Evolutionary conservation across 2,888 invertebrate species (phyloP), one percentile per base, ranked within the genome.

Genomic region (Fragum fragum): DNA sequence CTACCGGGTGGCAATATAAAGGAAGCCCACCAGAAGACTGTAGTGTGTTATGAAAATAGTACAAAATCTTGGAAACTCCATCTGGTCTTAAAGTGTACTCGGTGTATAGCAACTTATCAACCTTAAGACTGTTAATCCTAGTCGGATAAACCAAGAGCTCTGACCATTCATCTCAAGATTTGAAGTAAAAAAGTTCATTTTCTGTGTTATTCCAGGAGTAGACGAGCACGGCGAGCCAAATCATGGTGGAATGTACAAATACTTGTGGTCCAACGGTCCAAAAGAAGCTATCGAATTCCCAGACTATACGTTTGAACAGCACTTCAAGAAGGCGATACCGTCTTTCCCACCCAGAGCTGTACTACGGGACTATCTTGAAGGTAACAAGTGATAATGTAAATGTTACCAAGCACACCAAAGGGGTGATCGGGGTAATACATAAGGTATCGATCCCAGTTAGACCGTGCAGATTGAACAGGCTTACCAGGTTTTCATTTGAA

Each of bases 221-320:
- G 87, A 87, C 47, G 73, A 81, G 26, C 76, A 74, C 70, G 87
- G 87, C 11, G 84, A 87, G 29, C 73, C 69, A 0, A 69, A 72
- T 61, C 82, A 87, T 73, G 29, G 57, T 21, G 76, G 86, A 7
- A 77, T 78, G 82, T 84, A 86, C 53, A 79, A 47, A 26, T 39
- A 82, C 53, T 63, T 84, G 18, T 86, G 84, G 84, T 78, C 84
- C 16, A 84, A 82, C 26, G 82, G 70, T 23, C 84, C 87, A 0
- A 85, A 87, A 53, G 87, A 87, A 75, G 71, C 75, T 26, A 21
- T 84, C 1, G 87, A 87, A 53, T 79, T 71, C 39, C 84, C 82
- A 2, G 80, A 87, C 21, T 85, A 87, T 26, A 82, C 84, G 0
- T 87, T 84, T 57, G 82, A 84, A 39, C 63, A 85, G 0, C 83